Base-by-base conservation (phyloP, 2,113 vertebrate genomes). In the Machaerirhynchus nigripectus region DNA sequence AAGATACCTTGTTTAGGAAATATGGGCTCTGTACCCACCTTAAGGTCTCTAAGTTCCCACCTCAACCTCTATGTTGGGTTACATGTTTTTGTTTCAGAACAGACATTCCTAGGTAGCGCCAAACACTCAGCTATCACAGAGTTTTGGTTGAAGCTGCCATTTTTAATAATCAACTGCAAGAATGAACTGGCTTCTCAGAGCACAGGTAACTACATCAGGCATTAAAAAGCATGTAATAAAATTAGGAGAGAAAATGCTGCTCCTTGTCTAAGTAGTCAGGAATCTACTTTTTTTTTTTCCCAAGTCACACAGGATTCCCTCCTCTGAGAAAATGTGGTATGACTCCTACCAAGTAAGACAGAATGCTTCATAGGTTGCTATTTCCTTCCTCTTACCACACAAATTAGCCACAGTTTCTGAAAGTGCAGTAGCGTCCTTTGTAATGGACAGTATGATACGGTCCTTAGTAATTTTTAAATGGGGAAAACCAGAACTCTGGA, bases 401-500 rank as follows among this genome's bases (percentile, higher is more conserved):
- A 74, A 84, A 88, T 21, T 52, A 89, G 35, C 39, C 37, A 74
- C 0, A 5, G 49, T 55, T 88, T 79, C 55, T 90, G 37, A 40
- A 55, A 86, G 35, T 37, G 60, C 21, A 35, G 60, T 44, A 39
- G 22, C 24, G 27, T 75, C 64, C 68, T 68, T 74, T 73, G 39
- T 28, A 88, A 18, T 26, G 53, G 52, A 59, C 71, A 84, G 23
- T 27, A 87, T 76, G 76, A 78, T 70, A 65, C 3, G 21, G 35
- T 35, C 70, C 63, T 91, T 90, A 94, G 47, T 73, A 73, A 76
- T 70, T 61, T 89, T 71, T 31, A 67, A 81, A 71, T 24, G 23
- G 31, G 69, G 44, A 93, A 94, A 96, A 80, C 13, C 85, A 93
- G 80, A 90, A 82, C 16, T 67, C n/a, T 11, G n/a, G 49, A 90